A percentile compares a stretch with the other conserved stretches of the same genome.
These are phyloP conservation scores for Spodoptera litura DNA, from an alignment of 1,140 invertebrate genomes.

Conservation along the genomic window DNA sequence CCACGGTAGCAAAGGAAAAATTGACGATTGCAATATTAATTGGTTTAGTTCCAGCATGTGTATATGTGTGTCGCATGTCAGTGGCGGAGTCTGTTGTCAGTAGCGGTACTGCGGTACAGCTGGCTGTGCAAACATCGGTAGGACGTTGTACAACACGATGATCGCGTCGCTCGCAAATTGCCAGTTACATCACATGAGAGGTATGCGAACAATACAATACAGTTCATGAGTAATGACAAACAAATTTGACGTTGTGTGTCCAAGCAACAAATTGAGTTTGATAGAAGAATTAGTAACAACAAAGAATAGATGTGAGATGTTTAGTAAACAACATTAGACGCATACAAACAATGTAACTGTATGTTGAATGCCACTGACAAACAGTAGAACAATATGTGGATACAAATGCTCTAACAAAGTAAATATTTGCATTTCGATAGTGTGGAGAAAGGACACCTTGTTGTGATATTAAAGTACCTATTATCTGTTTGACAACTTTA, in stretches of 20 bases:
- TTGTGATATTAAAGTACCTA: background rate
- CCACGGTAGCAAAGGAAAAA: constrained; percentile 82
- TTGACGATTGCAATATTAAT: constrained; percentile 77
- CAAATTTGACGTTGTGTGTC: constrained; percentile 5
- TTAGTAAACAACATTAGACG: background rate
- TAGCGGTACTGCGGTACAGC: constrained; percentile 7
- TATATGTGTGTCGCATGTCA: constrained; percentile 53
- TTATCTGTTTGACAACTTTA: background rate
- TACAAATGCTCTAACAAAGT: background rate
- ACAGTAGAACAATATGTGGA: background rate
- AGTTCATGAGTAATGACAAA: constrained; percentile 10
- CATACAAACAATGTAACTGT: background rate
- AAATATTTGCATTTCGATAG: constrained; percentile 8
- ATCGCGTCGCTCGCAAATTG: constrained; percentile 6
- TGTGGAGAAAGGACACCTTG: constrained; percentile 9
- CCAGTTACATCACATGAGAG: background rate
- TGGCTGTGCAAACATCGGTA: constrained; percentile 27
- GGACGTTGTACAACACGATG: constrained; percentile 13
- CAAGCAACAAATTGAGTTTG: background rate
- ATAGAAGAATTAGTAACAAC: background rate
- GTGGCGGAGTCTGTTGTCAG: constrained; percentile 13
- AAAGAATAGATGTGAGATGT: background rate
- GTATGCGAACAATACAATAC: background rate
- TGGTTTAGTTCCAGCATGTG: constrained; percentile 58
- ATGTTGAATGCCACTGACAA: constrained; percentile 13